Evolutionary conservation across 2,113 vertebrate genomes (phyloP).

Genomic region (Osmerus eperlanus): DNA sequence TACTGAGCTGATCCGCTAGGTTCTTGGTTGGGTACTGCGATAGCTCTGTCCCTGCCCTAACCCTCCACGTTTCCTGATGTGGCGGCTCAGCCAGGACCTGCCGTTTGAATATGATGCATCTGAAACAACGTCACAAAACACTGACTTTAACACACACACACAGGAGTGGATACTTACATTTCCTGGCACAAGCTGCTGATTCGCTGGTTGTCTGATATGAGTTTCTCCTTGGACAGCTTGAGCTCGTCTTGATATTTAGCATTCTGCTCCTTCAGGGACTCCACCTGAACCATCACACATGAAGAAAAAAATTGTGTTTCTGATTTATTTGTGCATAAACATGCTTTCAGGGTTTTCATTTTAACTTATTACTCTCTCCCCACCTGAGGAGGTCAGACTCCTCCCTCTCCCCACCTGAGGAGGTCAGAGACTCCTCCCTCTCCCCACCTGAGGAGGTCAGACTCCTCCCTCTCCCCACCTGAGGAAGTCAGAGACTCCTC

Average conservation of each 20-base stretch:
- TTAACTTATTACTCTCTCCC: no score
- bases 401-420: no score
- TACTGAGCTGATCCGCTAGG: background rate
- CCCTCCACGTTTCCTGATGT: no score
- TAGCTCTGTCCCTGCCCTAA: background rate
- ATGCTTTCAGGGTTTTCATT: no score
- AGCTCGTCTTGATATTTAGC: conserved; percentile 81
- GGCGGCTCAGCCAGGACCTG: no score
- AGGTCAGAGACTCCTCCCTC: no score
- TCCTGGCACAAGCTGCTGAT: conserved; percentile 81
- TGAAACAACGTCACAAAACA: background rate
- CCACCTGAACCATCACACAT: conserved; percentile 71
- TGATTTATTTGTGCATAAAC: no score
- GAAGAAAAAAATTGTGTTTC: background rate
- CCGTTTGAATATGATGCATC: no score
- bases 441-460: background rate
- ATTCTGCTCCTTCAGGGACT: conserved; percentile 80
- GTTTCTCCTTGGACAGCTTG: conserved; percentile 79
- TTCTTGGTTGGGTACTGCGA: background rate
- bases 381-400: no score
- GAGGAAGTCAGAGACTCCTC: no score
- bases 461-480: no score
- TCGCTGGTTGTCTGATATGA: conserved; percentile 77
- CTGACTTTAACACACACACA: background rate
- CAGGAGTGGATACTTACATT: conserved; percentile 74